Evolutionary conservation across 2,797 vertebrate genomes (phyloP), one percentile per base, ranked within the genome.

Genomic region (Aulostomus chinensis): DNA sequence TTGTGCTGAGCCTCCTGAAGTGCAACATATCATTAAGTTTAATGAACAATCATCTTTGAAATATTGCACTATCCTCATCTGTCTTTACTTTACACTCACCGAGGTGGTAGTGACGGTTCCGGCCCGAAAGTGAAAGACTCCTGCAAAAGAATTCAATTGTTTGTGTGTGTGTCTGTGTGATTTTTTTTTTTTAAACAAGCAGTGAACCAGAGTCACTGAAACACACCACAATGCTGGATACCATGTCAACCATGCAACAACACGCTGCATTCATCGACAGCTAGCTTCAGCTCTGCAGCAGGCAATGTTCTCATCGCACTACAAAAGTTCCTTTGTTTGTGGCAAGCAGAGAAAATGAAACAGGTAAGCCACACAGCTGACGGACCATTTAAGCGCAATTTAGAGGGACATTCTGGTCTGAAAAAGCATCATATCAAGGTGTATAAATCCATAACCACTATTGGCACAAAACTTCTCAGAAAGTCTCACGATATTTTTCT

Each of bases 91-190:
- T 9, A 26, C 5, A 64, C 90, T 90, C 65, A 98, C 96, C 94
- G 91, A 51, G 92, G 84, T 22, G 95, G 94, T 13, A 94, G 76
- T 1, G 76, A 58, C n/a, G 78, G 78, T 33, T 89, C 87, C 45
- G 78, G 65, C 12, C 58, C 58, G 30, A 42, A 7, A 46, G 75
- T 77, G 53, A 75, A 54, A 7, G 76, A 72, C 9, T 91, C 93
- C 96, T 97, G 70, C 14, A 75, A 81, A 50, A 14, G 13, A 58
- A 67, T 66, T 15, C n/a, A 59, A 51, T 14, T 31, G 15, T 28
- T 12, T 13, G 50, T n/a, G n/a, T n/a, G n/a, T n/a, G n/a, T n/a
- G n/a, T n/a, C n/a, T n/a, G n/a, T n/a, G n/a, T n/a, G n/a, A n/a
- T n/a, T n/a, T n/a, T n/a, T n/a, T n/a, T n/a, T 32, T 61, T 61